Conservation (phyloP, 2,113 vertebrate species). For the Xiphophorus maculatus region DNA sequence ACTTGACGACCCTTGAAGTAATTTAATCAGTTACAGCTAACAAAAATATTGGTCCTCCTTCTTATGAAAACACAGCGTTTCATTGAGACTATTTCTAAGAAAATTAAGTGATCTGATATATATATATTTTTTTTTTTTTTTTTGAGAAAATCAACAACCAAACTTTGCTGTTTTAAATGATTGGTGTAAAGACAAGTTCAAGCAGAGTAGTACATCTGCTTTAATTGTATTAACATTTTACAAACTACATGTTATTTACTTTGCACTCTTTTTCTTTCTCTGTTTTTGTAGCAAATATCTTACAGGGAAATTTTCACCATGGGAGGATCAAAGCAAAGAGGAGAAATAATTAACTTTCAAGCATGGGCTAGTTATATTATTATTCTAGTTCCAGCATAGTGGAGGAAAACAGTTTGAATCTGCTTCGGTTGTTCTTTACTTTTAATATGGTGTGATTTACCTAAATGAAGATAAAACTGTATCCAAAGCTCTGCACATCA, state of each 20-base stretch:
- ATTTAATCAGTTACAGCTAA: constrained; percentile 32
- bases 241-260: no score
- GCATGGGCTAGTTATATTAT: no score
- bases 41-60: constrained; percentile 4
- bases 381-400: no score
- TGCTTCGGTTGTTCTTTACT: not conserved
- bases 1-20: constrained; percentile 4
- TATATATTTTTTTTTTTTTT: not conserved
- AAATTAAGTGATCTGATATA: constrained; percentile 9
- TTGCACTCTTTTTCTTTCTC: not conserved
- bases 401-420: not conserved
- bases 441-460: not conserved
- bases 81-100: constrained; percentile 12
- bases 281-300: not conserved
- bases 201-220: not conserved
- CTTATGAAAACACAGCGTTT: constrained; percentile 22
- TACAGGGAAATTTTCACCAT: no score
- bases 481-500: no score
- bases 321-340: no score
- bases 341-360: no score
- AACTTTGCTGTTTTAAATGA: not conserved
- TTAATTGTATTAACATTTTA: not conserved
- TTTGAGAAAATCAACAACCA: not conserved
- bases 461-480: not conserved
- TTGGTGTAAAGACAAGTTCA: no score